Base-by-base conservation (phyloP, 2,797 vertebrate species). In the Enteromius afrohamiltoni region DNA sequence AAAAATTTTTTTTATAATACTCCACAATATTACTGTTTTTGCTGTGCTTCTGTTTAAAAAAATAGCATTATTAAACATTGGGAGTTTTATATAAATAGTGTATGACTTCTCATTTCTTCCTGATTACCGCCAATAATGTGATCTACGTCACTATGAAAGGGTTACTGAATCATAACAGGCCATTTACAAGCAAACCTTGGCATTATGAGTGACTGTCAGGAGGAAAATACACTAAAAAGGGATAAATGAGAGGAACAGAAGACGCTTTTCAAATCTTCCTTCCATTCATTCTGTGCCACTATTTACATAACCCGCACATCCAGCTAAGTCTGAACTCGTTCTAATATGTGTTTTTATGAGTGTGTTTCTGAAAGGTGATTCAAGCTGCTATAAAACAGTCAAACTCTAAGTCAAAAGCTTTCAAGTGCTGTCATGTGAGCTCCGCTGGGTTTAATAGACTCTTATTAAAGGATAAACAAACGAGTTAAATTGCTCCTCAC, bases 401-500 rank as follows among this genome's bases (percentile, higher is more conserved):
- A 79, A 51, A 67, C 47, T 40, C 8, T 1, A 11, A 51, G 45
- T 29, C n/a, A 47, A 51, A 53, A 23, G 7, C 14, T 51, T 34
- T 60, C 55, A 62, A n/a, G 55, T 34, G 31, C 40, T 31, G 26
- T 70, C 49, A 29, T n/a, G 62, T 21, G 23, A 26, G 21, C 14
- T 26, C n/a, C 49, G 26, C 0, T 0, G 45, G 53, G 47, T 14
- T 31, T 14, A n/a, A 8, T 60, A 45, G 4, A 4, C 37, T 19
- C 11, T 51, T 42, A 71, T 34, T 58, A 9, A 29, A 14, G 47
- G 31, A 58, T 29, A 70, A 85, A 51, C 29, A 82, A 70, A 83
- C 34, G 26, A 5, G 3, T 26, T 45, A 65, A 31, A 85, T 42
- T 76, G 37, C 19, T 17, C 89, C 90, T 88, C 49, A 93, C 92